Evolutionary conservation across 1,140 invertebrate species (phyloP).

Genomic region (Heliconius nattereri): DNA sequence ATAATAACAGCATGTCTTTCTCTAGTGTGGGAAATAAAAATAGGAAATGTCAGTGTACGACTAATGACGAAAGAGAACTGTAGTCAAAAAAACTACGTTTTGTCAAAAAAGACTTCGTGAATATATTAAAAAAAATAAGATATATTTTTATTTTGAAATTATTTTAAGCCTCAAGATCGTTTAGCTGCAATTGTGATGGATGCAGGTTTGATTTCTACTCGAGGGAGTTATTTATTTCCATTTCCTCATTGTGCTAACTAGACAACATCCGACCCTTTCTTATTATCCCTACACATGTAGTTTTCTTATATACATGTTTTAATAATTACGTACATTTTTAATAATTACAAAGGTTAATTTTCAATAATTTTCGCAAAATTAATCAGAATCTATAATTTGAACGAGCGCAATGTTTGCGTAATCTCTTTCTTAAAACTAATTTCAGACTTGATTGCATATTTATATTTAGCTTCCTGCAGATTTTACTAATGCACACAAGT

Average conservation of each 20-base stretch:
- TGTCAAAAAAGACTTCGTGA: background rate
- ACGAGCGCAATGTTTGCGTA: background rate
- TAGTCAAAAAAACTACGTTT: background rate
- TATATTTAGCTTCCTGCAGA: slow-evolving; percentile 32
- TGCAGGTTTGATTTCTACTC: background rate
- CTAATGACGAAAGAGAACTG: slow-evolving; percentile 15
- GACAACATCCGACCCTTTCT: no score
- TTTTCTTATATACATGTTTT: no score
- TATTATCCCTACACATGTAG: no score
- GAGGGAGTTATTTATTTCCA: background rate
- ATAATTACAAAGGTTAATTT: no score
- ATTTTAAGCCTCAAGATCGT: background rate
- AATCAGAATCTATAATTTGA: background rate
- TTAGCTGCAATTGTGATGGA: no score
- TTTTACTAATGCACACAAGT: slow-evolving; percentile 26
- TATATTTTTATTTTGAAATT: background rate
- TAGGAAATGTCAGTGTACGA: slow-evolving; percentile 25
- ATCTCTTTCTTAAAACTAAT: slow-evolving; percentile 13
- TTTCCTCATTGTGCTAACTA: background rate
- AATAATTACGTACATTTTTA: no score
- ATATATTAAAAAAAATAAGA: background rate
- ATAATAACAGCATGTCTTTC: slow-evolving; percentile 13
- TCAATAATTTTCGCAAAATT: background rate
- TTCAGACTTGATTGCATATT: slow-evolving; percentile 25
- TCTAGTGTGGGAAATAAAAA: slow-evolving; percentile 37